These are phyloP conservation scores for Wiebesia pumilae DNA, from an alignment of 1,140 invertebrate genomes.

Conservation along the genomic window DNA sequence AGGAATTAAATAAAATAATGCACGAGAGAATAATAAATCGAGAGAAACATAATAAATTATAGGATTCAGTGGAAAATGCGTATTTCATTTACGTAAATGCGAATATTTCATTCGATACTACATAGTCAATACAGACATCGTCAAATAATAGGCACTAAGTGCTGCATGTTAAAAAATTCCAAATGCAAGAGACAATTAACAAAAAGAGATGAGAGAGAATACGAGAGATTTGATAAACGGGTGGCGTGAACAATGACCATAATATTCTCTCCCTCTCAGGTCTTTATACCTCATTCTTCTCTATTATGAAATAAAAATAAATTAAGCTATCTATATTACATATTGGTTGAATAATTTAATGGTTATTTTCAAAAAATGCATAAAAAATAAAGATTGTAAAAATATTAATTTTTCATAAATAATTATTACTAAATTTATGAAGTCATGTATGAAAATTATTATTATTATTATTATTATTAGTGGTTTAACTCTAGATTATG, in stretches of 20 bases:
- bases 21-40: background rate
- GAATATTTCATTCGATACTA: background rate
- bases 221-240: background rate
- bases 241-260: background rate
- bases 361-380: background rate
- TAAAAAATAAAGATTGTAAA: background rate
- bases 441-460: too few relatives aligned
- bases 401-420: too few relatives aligned
- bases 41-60: background rate
- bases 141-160: background rate
- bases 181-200: background rate
- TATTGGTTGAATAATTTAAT: background rate
- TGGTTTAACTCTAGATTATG: too few relatives aligned
- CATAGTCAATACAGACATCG: background rate
- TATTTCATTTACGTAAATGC: background rate
- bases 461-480: too few relatives aligned
- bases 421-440: too few relatives aligned
- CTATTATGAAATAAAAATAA: slow-evolving; percentile 9
- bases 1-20: background rate
- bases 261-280: background rate
- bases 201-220: background rate
- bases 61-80: background rate
- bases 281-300: background rate
- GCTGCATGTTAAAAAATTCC: background rate
- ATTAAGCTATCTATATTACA: background rate